These are phyloP conservation scores for Epistrophe grossulariae DNA, from an alignment of 2,888 invertebrate species.

Conservation along the genomic window DNA sequence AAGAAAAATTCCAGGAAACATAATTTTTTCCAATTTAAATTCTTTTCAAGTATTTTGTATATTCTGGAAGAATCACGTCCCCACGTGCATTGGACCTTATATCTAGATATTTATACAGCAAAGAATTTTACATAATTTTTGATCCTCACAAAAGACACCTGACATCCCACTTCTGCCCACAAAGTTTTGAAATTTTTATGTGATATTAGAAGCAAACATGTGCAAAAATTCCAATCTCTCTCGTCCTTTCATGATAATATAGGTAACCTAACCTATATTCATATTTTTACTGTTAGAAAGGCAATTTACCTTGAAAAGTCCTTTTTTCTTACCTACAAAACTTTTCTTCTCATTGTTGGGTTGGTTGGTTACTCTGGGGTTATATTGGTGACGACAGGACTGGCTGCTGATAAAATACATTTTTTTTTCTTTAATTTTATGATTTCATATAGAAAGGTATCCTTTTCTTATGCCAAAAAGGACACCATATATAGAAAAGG, in stretches of 20 bases:
- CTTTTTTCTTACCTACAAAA: constrained; percentile 10
- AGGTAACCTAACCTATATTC: constrained; percentile 3
- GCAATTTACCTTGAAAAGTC: constrained; percentile 56
- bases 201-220: constrained; percentile 8
- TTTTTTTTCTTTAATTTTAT: constrained; percentile 67
- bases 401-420: constrained; percentile 36
- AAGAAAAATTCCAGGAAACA: constrained; percentile 3
- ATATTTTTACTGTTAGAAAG: constrained; percentile 47
- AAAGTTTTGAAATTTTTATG: constrained; percentile 8
- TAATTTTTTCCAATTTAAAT: constrained; percentile 21
- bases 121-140: constrained; percentile 31
- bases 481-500: background rate
- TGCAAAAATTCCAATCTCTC: constrained; percentile 29
- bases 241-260: constrained; percentile 31
- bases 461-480: constrained; percentile 36
- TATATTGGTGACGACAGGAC: constrained; percentile 28
- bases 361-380: background rate
- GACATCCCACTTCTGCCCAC: background rate
- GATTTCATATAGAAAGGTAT: constrained; percentile 62
- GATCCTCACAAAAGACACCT: constrained; percentile 28
- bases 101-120: background rate
- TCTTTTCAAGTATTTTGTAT: background rate
- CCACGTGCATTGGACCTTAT: constrained; percentile 4
- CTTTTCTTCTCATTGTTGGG: background rate
- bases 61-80: background rate